A percentile compares a stretch with the other conserved stretches of the same genome.
phyloP scores from a whole-genome alignment of 2,113 vertebrate species.

The Tyrannus savana region DNA sequence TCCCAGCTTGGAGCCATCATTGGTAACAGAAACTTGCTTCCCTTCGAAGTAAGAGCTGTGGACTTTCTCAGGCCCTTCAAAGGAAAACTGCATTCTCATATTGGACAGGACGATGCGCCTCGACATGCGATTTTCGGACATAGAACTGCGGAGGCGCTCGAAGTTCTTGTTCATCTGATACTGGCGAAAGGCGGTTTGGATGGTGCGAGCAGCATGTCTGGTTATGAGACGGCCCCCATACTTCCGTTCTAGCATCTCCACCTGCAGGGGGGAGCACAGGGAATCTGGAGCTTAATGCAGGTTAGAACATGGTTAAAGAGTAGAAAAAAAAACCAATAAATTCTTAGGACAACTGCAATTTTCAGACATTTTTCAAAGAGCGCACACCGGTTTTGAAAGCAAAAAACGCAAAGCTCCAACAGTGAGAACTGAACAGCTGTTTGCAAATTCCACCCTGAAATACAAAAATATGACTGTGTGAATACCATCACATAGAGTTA shows the following conservation, averaged over 20 bases:
- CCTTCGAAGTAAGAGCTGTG: slow-evolving; percentile 97
- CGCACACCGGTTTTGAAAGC: not conserved
- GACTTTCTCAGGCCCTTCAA: slow-evolving; percentile 97
- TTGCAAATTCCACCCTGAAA: not conserved
- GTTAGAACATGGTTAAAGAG: not conserved
- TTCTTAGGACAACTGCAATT: not conserved
- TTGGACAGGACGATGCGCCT: slow-evolving; percentile 96
- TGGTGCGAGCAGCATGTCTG: slow-evolving; percentile 95
- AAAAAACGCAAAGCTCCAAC: not conserved
- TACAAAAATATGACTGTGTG: not conserved
- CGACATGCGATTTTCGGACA: slow-evolving; percentile 99
- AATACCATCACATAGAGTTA: not conserved
- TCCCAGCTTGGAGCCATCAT: slow-evolving; percentile 84
- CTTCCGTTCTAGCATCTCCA: slow-evolving; percentile 99
- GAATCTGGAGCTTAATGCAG: not conserved
- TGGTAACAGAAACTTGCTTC: slow-evolving; percentile 90
- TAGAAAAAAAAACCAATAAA: not conserved
- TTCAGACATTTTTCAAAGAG: not conserved
- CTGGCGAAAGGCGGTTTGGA: slow-evolving; percentile 97
- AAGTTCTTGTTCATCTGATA: slow-evolving; percentile 99
- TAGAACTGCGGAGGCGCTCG: slow-evolving; percentile 95
- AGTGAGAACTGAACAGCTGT: fast-evolving
- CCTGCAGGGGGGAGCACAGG: slow-evolving; percentile 70
- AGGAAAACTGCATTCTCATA: slow-evolving; percentile 99
- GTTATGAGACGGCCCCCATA: slow-evolving; percentile 99